phyloP scores from a whole-genome alignment of 2,888 invertebrate genomes.

The Rutpela maculata region DNA sequence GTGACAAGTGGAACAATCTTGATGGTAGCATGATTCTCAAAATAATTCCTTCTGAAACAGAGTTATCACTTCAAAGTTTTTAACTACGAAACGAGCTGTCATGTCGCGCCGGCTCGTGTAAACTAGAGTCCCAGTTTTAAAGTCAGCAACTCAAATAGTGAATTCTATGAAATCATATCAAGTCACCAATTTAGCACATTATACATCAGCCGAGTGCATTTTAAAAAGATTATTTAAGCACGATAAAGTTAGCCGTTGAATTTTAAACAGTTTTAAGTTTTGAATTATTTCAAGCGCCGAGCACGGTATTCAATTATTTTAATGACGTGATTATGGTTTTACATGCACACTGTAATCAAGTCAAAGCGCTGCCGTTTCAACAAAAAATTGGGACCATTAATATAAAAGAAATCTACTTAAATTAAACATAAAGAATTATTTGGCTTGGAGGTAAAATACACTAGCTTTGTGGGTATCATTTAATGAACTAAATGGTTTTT shows the following conservation, averaged over 20 bases:
- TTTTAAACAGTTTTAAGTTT: constrained; percentile 30
- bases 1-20: too few relatives aligned
- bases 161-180: neutral
- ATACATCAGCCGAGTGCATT: constrained; percentile 1
- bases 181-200: constrained; percentile 1
- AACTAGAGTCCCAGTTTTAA: neutral
- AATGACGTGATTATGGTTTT: constrained; percentile 9
- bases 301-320: neutral
- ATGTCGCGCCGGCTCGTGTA: neutral
- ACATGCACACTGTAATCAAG: neutral
- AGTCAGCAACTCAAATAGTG: neutral
- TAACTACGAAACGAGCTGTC: neutral
- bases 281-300: constrained; percentile 2
- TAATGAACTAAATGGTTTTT: too few relatives aligned
- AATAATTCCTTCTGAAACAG: neutral
- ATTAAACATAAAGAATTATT: too few relatives aligned
- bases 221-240: constrained; percentile 5
- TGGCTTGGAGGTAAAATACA: too few relatives aligned
- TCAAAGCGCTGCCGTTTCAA: neutral
- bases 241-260: constrained; percentile 9
- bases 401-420: neutral
- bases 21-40: too few relatives aligned
- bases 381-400: neutral
- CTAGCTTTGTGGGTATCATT: too few relatives aligned
- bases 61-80: neutral